These are phyloP conservation scores for Apamea monoglypha DNA, from an alignment of 2,888 invertebrate genomes.

Conservation along the genomic window DNA sequence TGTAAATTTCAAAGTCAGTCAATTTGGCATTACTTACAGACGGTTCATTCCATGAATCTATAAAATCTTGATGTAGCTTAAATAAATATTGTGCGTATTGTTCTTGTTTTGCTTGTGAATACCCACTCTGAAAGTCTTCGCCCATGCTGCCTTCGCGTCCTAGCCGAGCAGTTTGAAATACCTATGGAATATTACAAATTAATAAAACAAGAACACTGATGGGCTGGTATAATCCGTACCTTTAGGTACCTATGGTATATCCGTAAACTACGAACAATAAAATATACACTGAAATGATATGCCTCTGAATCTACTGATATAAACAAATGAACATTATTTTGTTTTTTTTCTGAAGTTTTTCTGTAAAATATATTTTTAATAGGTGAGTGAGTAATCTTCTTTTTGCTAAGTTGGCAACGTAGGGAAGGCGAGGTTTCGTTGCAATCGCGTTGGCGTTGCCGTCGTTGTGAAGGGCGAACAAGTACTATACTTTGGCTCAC, in stretches of 20 bases:
- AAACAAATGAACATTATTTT: slow-evolving; percentile 25
- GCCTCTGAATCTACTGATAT: not conserved
- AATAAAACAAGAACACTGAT: not conserved
- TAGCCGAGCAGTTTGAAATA: not conserved
- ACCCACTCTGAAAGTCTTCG: slow-evolving; percentile 73
- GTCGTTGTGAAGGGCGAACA: not conserved
- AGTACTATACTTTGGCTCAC: not conserved
- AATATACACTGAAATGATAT: slow-evolving; percentile 12
- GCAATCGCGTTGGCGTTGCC: not conserved
- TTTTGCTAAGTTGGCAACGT: not conserved
- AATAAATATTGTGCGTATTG: slow-evolving; percentile 80
- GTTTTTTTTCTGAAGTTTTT: slow-evolving; percentile 12
- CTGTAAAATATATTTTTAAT: slow-evolving; percentile 11
- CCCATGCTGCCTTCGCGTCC: slow-evolving; percentile 21
- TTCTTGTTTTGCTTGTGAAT: slow-evolving; percentile 79
- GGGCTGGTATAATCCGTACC: not conserved
- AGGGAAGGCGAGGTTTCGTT: slow-evolving; percentile 10
- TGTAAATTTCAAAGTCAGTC: slow-evolving; percentile 93
- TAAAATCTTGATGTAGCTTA: slow-evolving; percentile 82
- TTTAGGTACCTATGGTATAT: too few species aligned
- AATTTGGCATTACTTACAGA: slow-evolving; percentile 73
- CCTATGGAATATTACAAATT: not conserved
- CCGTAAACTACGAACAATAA: slow-evolving; percentile 10
- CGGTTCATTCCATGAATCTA: slow-evolving; percentile 84
- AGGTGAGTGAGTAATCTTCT: slow-evolving; percentile 1